Conservation (phyloP, 2,113 vertebrate genomes). For the Haemorhous mexicanus region DNA sequence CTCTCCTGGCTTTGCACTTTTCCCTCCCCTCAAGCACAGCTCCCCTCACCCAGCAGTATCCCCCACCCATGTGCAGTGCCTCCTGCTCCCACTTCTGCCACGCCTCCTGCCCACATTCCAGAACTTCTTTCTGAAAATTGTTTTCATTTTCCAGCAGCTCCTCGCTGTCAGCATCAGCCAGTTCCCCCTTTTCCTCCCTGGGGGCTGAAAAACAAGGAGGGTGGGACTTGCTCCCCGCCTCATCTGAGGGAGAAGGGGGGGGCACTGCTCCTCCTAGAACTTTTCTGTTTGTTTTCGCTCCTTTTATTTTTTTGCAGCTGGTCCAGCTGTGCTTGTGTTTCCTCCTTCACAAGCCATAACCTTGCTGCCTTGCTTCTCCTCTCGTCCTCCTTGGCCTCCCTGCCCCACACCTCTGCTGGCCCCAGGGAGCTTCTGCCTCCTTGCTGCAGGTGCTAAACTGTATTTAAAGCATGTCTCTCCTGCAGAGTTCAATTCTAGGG, state of each 20-base stretch:
- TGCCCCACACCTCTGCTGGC: not conserved
- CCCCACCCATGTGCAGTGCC: rapidly evolving
- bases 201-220: not conserved
- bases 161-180: not conserved
- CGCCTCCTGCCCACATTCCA: not conserved
- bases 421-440: not conserved
- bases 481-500: not conserved
- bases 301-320: not conserved
- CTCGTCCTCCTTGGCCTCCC: not conserved
- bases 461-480: not conserved
- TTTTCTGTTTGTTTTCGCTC: not conserved
- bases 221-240: not conserved
- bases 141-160: not conserved
- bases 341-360: not conserved
- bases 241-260: not conserved
- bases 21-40: not conserved
- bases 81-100: not conserved
- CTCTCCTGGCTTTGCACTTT: not conserved
- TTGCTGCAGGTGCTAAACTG: not conserved
- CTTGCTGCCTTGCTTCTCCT: not conserved
- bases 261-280: not conserved
- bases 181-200: not conserved
- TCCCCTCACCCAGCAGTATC: not conserved
- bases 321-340: not conserved
- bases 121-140: not conserved